Conservation (phyloP, 2,797 vertebrate genomes). For the Percopsis omiscomaycus region DNA sequence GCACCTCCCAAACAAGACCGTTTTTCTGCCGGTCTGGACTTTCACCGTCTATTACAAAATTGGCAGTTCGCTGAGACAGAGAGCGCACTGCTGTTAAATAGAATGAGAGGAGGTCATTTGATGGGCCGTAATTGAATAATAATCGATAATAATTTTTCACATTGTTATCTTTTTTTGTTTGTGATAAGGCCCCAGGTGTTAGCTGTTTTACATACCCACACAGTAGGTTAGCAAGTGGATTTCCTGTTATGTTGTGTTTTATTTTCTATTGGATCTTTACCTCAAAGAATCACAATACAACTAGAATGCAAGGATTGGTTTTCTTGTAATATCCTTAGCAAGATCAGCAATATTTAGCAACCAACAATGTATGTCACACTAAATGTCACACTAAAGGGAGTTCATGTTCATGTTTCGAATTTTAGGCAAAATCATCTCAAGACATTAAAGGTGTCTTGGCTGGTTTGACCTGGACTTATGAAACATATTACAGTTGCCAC, state of each 20-base stretch:
- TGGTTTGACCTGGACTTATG: neutral
- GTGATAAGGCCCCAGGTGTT: no score
- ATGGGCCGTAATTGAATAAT: no score
- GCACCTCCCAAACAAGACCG: no score
- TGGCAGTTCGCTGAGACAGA: no score
- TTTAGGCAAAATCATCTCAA: neutral
- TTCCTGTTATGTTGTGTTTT: neutral
- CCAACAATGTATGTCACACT: neutral
- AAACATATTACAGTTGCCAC: neutral
- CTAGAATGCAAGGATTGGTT: neutral
- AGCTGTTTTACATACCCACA: no score
- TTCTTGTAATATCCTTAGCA: neutral
- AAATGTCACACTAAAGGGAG: neutral
- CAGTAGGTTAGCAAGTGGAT: neutral
- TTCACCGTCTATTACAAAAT: no score
- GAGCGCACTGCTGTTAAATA: no score
- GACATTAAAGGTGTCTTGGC: neutral
- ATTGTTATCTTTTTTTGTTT: no score
- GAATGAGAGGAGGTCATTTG: no score
- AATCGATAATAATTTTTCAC: no score
- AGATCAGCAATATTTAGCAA: neutral
- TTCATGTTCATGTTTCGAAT: neutral
- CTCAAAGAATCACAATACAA: neutral
- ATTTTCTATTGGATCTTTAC: neutral
- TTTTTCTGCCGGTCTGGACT: no score